Base-by-base conservation (phyloP, 2,113 vertebrate species). In the Brienomyrus longianalis region DNA sequence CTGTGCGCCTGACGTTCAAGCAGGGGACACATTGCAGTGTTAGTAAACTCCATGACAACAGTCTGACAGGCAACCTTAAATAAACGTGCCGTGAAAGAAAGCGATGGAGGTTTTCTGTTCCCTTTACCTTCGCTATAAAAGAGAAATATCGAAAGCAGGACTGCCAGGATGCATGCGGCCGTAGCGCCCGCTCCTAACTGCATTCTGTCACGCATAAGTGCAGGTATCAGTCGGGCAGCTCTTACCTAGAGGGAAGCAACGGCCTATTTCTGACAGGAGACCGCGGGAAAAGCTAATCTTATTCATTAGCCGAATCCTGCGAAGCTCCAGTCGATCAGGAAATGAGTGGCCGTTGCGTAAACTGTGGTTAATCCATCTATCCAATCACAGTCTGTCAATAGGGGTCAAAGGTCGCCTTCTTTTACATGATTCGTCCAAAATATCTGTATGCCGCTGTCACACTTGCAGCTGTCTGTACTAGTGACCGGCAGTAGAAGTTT, bases 91-190 rank as follows among this genome's bases (percentile, higher is more conserved):
- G 74, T 80, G 31, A 77, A 39, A 7, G 43, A 17, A 48, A 21
- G 45, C 43, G 45, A 3, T 48, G 8, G 13, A 50, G 27, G 39
- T 7, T 35, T 59, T 11, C 5, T 13, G 87, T 17, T 7, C 6
- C 91, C 89, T 89, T 95, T 96, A 96, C 95, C 95, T 96, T 95
- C 93, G 47, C 93, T 94, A 88, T 94, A 90, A 95, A 91, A 96
- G 43, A 95, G 50, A 8, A 92, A 91, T 90, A 92, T 56, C 45
- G 95, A 89, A 90, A 95, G 91, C 21, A 92, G 92, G 5, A 94
- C 91, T 15, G 93, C 91, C 90, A 94, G 1, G 43, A 92, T 48
- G 86, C 91, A 93, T 50, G 95, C 91, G 45, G 66, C 90, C 90
- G 92, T 83, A 90, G 93, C 88, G 59, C 90, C 93, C 93, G 88